A percentile compares a stretch with the other conserved stretches of the same genome.
Conservation (phyloP, 2,113 vertebrate species). For the Thunnus maccoyii region DNA sequence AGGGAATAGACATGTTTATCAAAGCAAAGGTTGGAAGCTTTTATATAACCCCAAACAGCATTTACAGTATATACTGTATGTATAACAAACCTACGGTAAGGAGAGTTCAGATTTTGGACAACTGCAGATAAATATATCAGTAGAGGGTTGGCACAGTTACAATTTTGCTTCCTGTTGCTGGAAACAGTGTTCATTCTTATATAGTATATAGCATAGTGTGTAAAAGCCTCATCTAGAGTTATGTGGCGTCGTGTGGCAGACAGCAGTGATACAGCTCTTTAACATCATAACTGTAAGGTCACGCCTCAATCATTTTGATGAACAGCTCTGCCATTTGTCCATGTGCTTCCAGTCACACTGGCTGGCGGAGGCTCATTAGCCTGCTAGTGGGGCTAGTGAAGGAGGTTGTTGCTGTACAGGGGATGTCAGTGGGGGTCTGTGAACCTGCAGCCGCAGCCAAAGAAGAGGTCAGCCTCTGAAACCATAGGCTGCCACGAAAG, state of each 20-base stretch:
- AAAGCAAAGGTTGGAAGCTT: conserved; percentile 7
- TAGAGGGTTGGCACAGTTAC: neutral
- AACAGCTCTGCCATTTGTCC: conserved; percentile 48
- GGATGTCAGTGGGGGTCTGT: conserved; percentile 46
- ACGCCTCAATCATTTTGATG: conserved; percentile 49
- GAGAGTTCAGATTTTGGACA: neutral
- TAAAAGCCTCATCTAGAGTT: neutral
- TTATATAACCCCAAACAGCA: neutral
- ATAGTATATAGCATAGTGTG: neutral
- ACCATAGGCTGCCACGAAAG: conserved; percentile 36
- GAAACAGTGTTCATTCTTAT: neutral
- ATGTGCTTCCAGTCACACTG: conserved; percentile 48
- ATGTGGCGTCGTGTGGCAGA: neutral
- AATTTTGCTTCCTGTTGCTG: neutral
- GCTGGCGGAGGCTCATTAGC: conserved; percentile 69
- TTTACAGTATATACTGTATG: neutral
- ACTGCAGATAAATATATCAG: neutral
- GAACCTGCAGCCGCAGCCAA: conserved; percentile 49
- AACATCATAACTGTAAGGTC: conserved; percentile 44
- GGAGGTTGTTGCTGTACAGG: conserved; percentile 45
- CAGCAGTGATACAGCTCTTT: conserved; percentile 17
- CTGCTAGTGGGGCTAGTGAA: conserved; percentile 50
- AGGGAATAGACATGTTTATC: conserved; percentile 3
- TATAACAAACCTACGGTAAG: neutral
- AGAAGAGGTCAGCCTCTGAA: conserved; percentile 58